phyloP scores from a whole-genome alignment of 2,113 vertebrate species.

The Erythrocercus mccallii region DNA sequence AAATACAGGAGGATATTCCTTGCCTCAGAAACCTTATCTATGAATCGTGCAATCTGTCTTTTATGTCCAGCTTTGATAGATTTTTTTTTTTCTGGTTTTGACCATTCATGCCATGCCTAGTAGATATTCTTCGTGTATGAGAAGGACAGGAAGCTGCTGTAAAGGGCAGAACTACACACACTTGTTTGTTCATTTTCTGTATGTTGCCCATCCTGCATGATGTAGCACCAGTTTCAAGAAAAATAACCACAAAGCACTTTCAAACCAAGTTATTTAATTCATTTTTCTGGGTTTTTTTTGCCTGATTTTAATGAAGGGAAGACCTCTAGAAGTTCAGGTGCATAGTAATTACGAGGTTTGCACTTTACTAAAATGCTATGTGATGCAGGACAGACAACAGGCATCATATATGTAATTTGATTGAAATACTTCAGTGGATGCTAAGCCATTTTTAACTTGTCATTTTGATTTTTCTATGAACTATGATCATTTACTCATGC shows the following conservation, averaged over 20 bases:
- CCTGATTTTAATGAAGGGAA: neutral
- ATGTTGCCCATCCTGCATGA: neutral
- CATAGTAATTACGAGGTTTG: neutral
- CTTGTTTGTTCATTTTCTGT: neutral
- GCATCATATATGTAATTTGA: neutral
- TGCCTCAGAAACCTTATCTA: neutral
- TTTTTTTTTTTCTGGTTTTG: neutral
- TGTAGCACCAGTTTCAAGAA: neutral
- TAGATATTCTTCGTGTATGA: neutral
- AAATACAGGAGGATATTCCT: fast-evolving
- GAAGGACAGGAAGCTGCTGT: neutral
- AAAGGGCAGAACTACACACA: neutral
- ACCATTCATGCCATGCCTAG: neutral
- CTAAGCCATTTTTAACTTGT: neutral
- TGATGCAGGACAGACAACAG: neutral
- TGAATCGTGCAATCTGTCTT: neutral
- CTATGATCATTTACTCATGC: neutral
- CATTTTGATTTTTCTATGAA: neutral
- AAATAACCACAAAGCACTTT: neutral
- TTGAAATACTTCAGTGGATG: neutral
- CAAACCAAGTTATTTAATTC: neutral
- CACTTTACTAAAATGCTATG: neutral
- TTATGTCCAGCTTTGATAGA: neutral
- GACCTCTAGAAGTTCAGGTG: neutral
- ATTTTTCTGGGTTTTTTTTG: neutral